Percentiles rank a stretch among this genome's conserved stretches.
phyloP scores from a whole-genome alignment of 2,888 invertebrate species.

The Lochmaea crataegi region DNA sequence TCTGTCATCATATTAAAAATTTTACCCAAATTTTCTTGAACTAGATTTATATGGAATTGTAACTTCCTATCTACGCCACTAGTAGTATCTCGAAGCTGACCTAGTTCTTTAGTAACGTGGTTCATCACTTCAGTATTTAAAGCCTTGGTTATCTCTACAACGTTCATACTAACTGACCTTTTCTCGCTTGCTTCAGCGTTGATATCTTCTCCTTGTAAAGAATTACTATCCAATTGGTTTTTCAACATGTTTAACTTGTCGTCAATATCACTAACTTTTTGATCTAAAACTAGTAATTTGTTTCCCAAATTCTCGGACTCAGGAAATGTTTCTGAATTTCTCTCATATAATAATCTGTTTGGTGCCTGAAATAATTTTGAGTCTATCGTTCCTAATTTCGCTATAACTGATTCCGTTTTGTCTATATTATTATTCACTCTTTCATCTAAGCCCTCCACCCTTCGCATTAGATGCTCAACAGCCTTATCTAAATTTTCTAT shows the following conservation, averaged over 20 bases:
- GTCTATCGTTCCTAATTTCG: constrained; percentile 80
- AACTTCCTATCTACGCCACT: constrained; percentile 83
- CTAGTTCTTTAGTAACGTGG: constrained; percentile 84
- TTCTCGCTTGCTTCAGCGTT: constrained; percentile 90
- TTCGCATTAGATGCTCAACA: constrained; percentile 86
- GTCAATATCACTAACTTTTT: constrained; percentile 87
- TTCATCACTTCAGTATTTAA: constrained; percentile 83
- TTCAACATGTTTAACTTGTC: constrained; percentile 81
- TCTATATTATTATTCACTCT: constrained; percentile 86
- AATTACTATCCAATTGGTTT: constrained; percentile 85
- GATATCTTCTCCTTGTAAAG: constrained; percentile 81
- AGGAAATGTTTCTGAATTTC: constrained; percentile 52
- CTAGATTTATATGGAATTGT: constrained; percentile 86
- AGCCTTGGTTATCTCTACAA: constrained; percentile 85
- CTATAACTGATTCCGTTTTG: constrained; percentile 86
- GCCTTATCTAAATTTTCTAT: constrained; percentile 90
- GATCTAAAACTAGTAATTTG: constrained; percentile 79
- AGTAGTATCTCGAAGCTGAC: constrained; percentile 81
- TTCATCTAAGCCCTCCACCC: constrained; percentile 85
- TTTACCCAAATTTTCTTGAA: constrained; percentile 84
- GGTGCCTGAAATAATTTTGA: constrained; percentile 76
- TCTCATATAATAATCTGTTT: constrained; percentile 47
- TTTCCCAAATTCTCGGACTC: constrained; percentile 69
- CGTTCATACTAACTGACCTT: constrained; percentile 85
- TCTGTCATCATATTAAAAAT: constrained; percentile 83